These are phyloP conservation scores for Dipodomys merriami DNA, from an alignment of 2,113 vertebrate genomes.

Conservation along the genomic window DNA sequence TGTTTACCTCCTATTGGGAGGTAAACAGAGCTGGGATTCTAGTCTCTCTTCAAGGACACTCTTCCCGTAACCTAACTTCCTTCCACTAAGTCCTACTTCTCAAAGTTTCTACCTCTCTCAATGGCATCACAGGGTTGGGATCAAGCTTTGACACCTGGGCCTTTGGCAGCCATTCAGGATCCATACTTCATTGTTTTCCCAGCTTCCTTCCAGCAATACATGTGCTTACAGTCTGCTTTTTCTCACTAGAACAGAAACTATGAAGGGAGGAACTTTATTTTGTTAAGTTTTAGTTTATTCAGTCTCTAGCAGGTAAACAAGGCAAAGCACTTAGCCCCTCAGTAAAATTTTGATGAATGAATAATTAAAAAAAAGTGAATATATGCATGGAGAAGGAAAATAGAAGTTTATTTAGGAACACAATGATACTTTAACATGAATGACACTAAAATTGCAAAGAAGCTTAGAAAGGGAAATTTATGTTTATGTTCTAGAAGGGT, in stretches of 20 bases:
- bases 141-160: background rate
- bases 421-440: slow-evolving; percentile 21
- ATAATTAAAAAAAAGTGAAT: background rate
- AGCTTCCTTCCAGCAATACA: background rate
- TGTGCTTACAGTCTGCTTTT: background rate
- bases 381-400: background rate
- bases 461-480: slow-evolving; percentile 40
- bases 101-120: background rate
- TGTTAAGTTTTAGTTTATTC: background rate
- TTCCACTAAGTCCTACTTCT: background rate
- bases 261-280: background rate
- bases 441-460: background rate
- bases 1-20: background rate
- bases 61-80: background rate
- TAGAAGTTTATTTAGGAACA: background rate
- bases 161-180: background rate
- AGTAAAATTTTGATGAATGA: slow-evolving; percentile 29
- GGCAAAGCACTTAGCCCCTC: background rate
- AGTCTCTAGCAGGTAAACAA: background rate
- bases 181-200: background rate
- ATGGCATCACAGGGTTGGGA: background rate
- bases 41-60: background rate
- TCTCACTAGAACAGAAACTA: background rate
- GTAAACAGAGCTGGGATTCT: too few species aligned
- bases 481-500: background rate